phyloP scores from a whole-genome alignment of 1,140 invertebrate genomes.

The Ceratosolen solmsi region DNA sequence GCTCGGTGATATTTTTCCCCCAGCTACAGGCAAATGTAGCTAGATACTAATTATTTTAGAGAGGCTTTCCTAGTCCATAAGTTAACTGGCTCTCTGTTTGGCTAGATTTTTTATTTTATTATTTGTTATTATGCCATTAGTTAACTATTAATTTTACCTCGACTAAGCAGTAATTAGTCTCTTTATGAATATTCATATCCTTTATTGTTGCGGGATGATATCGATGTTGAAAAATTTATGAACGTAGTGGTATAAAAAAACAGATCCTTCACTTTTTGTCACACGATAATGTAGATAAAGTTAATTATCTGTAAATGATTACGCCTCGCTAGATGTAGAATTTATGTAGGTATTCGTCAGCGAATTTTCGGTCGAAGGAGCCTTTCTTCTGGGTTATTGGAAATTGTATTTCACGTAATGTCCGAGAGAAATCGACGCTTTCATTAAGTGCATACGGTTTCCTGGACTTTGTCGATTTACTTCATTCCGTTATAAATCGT shows the following conservation, averaged over 20 bases:
- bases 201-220: background rate
- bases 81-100: background rate
- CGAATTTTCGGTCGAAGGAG: background rate
- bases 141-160: constrained; percentile 15
- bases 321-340: constrained; percentile 1
- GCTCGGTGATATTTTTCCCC: too few relatives aligned
- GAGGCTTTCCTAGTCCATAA: background rate
- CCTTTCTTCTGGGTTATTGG: constrained; percentile 8
- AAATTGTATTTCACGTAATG: constrained; percentile 21
- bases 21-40: too few relatives aligned
- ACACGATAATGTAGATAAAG: too few relatives aligned
- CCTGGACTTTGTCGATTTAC: too few relatives aligned
- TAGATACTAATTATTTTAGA: background rate
- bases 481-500: background rate
- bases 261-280: background rate
- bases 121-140: background rate
- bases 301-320: background rate
- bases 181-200: background rate
- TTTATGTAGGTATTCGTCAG: background rate
- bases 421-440: constrained; percentile 14
- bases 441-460: background rate
- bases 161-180: too few relatives aligned
- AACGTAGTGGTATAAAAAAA: background rate
- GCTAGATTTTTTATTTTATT: background rate
- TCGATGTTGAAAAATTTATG: background rate